Base-by-base conservation (phyloP, 2,797 vertebrate species). In the Cyclura pinguis region DNA sequence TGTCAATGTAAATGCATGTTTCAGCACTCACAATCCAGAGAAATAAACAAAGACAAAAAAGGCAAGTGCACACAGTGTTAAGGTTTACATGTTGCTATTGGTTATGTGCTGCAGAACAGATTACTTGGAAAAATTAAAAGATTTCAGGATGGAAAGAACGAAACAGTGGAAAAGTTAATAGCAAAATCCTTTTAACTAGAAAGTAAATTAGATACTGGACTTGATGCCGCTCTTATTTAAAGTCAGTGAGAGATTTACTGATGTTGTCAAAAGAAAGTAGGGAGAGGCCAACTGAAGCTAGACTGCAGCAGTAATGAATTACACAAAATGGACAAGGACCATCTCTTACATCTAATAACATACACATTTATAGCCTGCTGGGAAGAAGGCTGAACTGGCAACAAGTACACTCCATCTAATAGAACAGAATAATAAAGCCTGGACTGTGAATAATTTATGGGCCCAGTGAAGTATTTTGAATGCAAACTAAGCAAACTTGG, bases 281-380 rank as follows among this genome's bases (percentile, higher is more conserved):
- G 29, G 84, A 84, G 52, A 87, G 35, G 73, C 81, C 90, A 91
- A 38, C 35, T 59, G 74, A 78, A 84, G 80, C 77, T 69, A 77
- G 47, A n/a, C 29, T 91, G 73, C 52, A 47, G 62, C 80, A 47
- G 50, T 80, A 91, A 91, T 88, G 80, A 91, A 91, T 91, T 88
- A 84, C 50, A 47, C 59, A 91, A 84, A 84, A 84, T 59, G 81
- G 81, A 72, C 80, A 87, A 87, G 78, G 73, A 80, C 86, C 38
- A 69, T 84, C 64, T 78, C 90, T 88, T 80, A 88, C 52, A 80
- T 91, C 35, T 88, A 91, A 84, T 91, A 88, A 88, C 80, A 84
- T 88, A 64, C 22, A 87, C 90, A 84, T 91, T 91, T 88, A 91
- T 78, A 69, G 81, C 73, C 50, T 88, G 73, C 81, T 88, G 73